A percentile compares a stretch with the other conserved stretches of the same genome.
Evolutionary conservation across 2,113 vertebrate genomes (phyloP).

Genomic region (Burhinus bistriatus): DNA sequence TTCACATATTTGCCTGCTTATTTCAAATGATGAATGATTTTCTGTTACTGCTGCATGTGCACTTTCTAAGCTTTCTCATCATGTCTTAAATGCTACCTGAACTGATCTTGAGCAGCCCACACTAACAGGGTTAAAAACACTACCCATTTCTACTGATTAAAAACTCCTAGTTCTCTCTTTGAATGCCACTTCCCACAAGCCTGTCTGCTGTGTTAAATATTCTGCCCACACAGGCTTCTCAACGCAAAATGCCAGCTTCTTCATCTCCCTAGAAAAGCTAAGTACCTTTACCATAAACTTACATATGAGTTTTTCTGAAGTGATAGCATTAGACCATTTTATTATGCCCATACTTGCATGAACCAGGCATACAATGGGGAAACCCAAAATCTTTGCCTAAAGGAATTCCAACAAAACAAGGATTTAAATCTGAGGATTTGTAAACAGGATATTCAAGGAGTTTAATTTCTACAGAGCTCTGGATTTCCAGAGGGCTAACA

Average conservation of each 20-base stretch:
- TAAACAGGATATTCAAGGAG: conserved; percentile 7
- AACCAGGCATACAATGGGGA: background rate
- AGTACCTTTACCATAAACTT: background rate
- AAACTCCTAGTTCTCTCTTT: conserved; percentile 24
- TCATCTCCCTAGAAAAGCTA: background rate
- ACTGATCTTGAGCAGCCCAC: conserved; percentile 18
- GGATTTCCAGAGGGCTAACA: background rate
- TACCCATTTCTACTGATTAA: conserved; percentile 19
- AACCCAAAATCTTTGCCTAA: background rate
- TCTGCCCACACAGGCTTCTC: conserved; percentile 43
- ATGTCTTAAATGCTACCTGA: conserved; percentile 23
- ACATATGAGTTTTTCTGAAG: background rate
- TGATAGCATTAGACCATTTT: background rate
- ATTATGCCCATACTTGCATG: background rate
- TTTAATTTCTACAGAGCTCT: conserved; percentile 13
- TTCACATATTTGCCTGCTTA: background rate
- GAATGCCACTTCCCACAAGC: conserved; percentile 58
- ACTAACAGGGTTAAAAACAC: background rate
- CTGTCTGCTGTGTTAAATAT: conserved; percentile 44
- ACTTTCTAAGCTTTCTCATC: background rate
- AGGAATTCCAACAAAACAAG: conserved; percentile 4
- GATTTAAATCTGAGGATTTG: background rate
- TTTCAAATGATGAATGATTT: background rate
- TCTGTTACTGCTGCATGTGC: background rate
- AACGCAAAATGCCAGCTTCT: conserved; percentile 22